Evolutionary conservation across 2,113 vertebrate species (phyloP).

Genomic region (Plectropomus leopardus): DNA sequence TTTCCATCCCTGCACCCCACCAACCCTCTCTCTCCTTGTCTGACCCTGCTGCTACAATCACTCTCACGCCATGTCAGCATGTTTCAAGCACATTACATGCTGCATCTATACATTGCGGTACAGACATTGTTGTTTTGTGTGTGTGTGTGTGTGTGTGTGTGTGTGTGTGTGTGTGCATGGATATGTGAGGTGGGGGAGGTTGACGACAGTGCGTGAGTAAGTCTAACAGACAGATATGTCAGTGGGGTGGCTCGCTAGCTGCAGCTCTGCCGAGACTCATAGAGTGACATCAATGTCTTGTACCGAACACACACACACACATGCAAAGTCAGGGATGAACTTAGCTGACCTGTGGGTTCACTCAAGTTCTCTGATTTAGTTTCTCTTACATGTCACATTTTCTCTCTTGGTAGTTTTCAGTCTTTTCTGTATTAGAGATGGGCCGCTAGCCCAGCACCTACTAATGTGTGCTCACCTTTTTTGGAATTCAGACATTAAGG

Average conservation of each 20-base stretch:
- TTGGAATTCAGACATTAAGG: too few relatives aligned
- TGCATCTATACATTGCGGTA: neutral
- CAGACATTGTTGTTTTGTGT: too few relatives aligned
- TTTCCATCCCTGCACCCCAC: conserved; percentile 9
- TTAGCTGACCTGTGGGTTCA: neutral
- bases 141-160: too few relatives aligned
- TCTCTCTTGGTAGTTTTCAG: neutral
- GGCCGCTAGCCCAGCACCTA: too few relatives aligned
- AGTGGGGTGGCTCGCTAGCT: neutral
- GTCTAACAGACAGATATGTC: conserved; percentile 41
- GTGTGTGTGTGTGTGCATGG: neutral
- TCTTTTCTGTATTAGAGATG: too few relatives aligned
- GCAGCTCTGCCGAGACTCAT: neutral
- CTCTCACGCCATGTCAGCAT: conserved; percentile 61
- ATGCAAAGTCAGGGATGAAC: neutral
- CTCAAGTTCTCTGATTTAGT: neutral
- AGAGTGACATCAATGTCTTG: conserved; percentile 1
- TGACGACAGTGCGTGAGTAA: conserved; percentile 24
- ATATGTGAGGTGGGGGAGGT: neutral
- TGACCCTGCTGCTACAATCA: conserved; percentile 56
- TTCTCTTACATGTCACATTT: neutral
- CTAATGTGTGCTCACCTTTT: too few relatives aligned
- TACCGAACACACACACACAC: neutral
- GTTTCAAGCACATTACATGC: conserved; percentile 9
- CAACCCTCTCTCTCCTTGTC: conserved; percentile 34